Evolutionary conservation across 1,140 invertebrate species (phyloP).

Genomic region (Pteromalus puparum): DNA sequence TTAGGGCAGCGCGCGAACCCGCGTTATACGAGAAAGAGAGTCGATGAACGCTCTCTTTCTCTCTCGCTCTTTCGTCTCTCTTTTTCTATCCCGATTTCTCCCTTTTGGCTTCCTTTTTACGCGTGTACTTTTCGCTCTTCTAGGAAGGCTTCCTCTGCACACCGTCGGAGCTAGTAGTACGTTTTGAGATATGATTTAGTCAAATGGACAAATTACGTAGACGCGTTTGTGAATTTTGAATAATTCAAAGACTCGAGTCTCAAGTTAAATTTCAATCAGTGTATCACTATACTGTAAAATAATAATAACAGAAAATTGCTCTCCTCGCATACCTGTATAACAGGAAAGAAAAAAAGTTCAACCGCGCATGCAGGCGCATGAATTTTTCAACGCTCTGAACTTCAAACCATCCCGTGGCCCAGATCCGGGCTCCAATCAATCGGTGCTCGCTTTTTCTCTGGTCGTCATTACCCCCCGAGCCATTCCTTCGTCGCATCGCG

Average conservation of each 20-base stretch:
- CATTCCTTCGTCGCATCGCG: not conserved
- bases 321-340: no score
- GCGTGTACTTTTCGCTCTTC: conserved; percentile 10
- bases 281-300: no score
- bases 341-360: no score
- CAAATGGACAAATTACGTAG: no score
- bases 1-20: conserved; percentile 48
- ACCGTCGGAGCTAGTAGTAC: no score
- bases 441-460: not conserved
- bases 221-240: no score
- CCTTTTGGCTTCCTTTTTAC: not conserved
- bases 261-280: no score
- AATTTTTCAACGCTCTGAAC: not conserved
- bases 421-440: not conserved
- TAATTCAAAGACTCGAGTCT: no score
- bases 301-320: no score
- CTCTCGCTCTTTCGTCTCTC: not conserved
- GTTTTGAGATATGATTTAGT: no score
- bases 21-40: not conserved
- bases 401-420: not conserved
- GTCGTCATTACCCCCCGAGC: not conserved
- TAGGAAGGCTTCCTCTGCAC: not conserved
- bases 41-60: conserved; percentile 15
- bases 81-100: conserved; percentile 23
- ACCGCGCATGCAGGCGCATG: no score